These are phyloP conservation scores for Agonopterix arenella DNA, from an alignment of 2,888 invertebrate species.

Conservation along the genomic window DNA sequence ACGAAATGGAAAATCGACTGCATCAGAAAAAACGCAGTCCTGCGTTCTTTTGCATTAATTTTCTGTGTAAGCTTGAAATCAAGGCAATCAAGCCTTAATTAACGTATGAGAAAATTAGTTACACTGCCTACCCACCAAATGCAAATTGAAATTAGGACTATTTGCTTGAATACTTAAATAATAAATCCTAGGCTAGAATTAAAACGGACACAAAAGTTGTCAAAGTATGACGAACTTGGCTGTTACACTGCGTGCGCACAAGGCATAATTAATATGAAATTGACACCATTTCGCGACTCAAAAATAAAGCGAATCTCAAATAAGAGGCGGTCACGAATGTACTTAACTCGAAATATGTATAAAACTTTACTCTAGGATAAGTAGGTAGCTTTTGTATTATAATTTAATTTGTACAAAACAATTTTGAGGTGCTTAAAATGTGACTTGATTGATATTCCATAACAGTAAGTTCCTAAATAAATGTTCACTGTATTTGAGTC, in stretches of 20 bases:
- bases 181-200: too few relatives aligned
- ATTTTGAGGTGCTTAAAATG: constrained; percentile 15
- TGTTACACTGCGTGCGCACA: background rate
- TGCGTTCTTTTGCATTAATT: too few relatives aligned
- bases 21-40: too few relatives aligned
- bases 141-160: background rate
- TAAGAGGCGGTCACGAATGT: too few relatives aligned
- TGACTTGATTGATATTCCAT: constrained; percentile 9
- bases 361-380: background rate
- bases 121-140: background rate
- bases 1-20: constrained; percentile 6
- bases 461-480: background rate
- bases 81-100: too few relatives aligned
- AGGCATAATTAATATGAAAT: too few relatives aligned
- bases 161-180: background rate
- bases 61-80: too few relatives aligned
- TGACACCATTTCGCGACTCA: too few relatives aligned
- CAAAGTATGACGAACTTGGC: constrained; percentile 1
- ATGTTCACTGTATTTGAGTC: too few relatives aligned
- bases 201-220: background rate
- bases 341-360: background rate
- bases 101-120: too few relatives aligned
- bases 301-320: too few relatives aligned
- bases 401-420: constrained; percentile 9
- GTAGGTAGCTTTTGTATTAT: constrained; percentile 13